These are phyloP conservation scores for Sminthurides aquaticus DNA, from an alignment of 2,888 invertebrate genomes.

Conservation along the genomic window DNA sequence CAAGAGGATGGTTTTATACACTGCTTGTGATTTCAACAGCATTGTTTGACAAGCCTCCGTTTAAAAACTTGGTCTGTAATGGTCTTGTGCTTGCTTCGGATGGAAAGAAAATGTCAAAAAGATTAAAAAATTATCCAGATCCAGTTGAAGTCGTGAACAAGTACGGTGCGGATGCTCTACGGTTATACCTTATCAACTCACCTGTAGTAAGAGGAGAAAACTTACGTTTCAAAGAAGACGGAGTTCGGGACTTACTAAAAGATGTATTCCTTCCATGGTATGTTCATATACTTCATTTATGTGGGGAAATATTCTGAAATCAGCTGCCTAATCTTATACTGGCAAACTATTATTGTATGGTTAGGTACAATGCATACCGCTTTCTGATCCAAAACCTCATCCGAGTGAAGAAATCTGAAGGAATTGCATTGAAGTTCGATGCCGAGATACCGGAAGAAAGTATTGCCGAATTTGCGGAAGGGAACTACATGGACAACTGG, in stretches of 20 bases:
- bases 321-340: no score
- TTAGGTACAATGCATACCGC: slow-evolving; percentile 70
- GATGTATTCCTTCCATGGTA: slow-evolving; percentile 96
- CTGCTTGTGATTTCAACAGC: slow-evolving; percentile 93
- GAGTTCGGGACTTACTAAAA: slow-evolving; percentile 90
- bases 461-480: slow-evolving; percentile 15
- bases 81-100: slow-evolving; percentile 93
- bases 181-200: slow-evolving; percentile 93
- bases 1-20: slow-evolving; percentile 98
- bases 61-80: slow-evolving; percentile 94
- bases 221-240: slow-evolving; percentile 92
- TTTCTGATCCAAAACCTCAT: slow-evolving; percentile 86
- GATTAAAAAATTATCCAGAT: slow-evolving; percentile 98
- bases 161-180: slow-evolving; percentile 93
- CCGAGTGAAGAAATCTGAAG: slow-evolving; percentile 31
- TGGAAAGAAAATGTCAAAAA: slow-evolving; percentile 99
- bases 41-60: slow-evolving; percentile 90
- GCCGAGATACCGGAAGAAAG: slow-evolving; percentile 21
- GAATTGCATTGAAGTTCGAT: slow-evolving; percentile 30
- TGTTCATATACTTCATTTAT: slow-evolving; percentile 4
- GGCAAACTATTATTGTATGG: no score
- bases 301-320: slow-evolving; percentile 7
- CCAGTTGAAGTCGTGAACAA: slow-evolving; percentile 77
- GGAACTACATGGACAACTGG: slow-evolving; percentile 94
- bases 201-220: slow-evolving; percentile 97